Conservation (phyloP, 2,888 invertebrate genomes). For the Sipha maydis region DNA sequence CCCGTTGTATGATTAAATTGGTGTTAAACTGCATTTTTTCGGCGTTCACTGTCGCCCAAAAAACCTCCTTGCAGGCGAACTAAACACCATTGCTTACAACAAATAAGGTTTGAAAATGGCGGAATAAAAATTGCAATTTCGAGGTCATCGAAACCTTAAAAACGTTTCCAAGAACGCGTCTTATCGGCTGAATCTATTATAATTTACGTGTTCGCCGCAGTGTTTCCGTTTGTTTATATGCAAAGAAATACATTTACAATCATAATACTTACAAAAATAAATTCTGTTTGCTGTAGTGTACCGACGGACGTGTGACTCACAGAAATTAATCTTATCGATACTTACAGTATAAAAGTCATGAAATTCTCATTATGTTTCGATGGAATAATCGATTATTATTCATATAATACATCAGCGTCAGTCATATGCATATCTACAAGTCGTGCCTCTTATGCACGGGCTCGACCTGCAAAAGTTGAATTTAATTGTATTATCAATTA, state of each 20-base stretch:
- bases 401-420: too few species aligned
- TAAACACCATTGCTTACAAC: too few species aligned
- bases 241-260: not conserved
- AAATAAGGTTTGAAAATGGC: not conserved
- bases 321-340: not conserved
- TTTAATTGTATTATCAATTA: too few species aligned
- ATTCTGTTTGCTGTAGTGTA: not conserved
- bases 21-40: too few species aligned
- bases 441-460: too few species aligned
- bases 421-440: too few species aligned
- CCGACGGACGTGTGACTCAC: not conserved
- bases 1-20: too few species aligned
- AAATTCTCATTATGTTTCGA: not conserved
- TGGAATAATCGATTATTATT: too few species aligned
- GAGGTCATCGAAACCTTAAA: constrained; percentile 23
- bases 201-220: not conserved
- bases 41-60: too few species aligned
- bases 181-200: constrained; percentile 19
- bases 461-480: too few species aligned
- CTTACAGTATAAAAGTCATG: not conserved
- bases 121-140: not conserved
- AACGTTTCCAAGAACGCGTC: constrained; percentile 19
- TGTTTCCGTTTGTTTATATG: not conserved
- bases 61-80: too few species aligned
- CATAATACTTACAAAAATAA: not conserved